Conservation (phyloP, 2,113 vertebrate species). For the Toxotes jaculatrix region DNA sequence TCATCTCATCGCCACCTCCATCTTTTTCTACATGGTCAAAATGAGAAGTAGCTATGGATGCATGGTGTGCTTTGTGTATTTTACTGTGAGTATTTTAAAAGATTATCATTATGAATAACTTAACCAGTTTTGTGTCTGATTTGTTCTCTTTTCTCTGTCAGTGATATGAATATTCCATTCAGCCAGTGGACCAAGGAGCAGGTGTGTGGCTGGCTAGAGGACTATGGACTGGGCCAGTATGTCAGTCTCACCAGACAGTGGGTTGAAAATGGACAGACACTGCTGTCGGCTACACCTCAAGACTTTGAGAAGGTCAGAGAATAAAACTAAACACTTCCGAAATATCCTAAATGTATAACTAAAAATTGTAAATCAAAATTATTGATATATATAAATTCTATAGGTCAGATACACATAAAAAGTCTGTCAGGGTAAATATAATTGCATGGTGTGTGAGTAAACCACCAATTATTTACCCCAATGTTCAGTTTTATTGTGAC, state of each 20-base stretch:
- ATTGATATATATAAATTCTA: no score
- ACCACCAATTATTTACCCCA: neutral
- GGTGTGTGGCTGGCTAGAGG: conserved; percentile 95
- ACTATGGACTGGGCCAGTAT: conserved; percentile 94
- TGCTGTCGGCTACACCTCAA: conserved; percentile 93
- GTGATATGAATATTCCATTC: conserved; percentile 89
- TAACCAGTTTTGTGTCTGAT: neutral
- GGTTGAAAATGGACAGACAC: conserved; percentile 93
- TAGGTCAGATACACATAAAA: neutral
- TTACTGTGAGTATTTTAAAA: neutral
- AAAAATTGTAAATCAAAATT: neutral
- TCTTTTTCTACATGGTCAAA: neutral
- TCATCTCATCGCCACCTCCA: neutral
- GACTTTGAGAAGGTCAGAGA: conserved; percentile 94
- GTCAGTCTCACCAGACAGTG: conserved; percentile 95
- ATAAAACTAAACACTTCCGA: conserved; percentile 3
- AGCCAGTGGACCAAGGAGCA: conserved; percentile 95
- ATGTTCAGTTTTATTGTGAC: neutral
- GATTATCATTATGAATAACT: neutral
- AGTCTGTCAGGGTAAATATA: neutral
- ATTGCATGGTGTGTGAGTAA: neutral
- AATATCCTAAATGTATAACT: neutral
- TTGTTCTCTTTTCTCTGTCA: conserved; percentile 47
- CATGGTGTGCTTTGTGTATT: neutral
- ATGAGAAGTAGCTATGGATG: neutral